Base-by-base conservation (phyloP, 2,113 vertebrate species). In the Coryphaenoides rupestris region DNA sequence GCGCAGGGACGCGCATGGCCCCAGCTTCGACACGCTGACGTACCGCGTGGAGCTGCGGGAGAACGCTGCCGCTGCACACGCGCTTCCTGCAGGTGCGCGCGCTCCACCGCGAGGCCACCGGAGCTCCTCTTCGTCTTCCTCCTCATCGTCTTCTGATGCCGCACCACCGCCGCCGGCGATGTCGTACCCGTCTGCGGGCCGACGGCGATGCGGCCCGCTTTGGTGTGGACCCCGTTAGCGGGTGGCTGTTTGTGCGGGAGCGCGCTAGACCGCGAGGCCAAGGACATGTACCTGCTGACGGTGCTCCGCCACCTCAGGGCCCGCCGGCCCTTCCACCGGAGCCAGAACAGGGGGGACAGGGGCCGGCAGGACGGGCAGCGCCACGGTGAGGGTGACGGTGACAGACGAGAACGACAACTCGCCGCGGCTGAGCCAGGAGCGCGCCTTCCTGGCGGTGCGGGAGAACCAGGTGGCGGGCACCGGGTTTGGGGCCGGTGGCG, bases 361-460 rank as follows among this genome's bases (percentile, higher is more conserved):
- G 0, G 65, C 86, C 0, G 83, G 86, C 0, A 89, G 93, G 45
- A 98, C 96, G 0, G 94, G 95, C 66, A 98, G 92, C 14, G 92
- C 94, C 74, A 93, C 94, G 0, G 91, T 99, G 15, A 87, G 94
- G 47, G 77, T 99, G 76, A 93, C 92, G 0, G 47, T 99, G 73
- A 97, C 95, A 0, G 96, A 95, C 0, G 95, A 98, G 86, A 98
- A 98, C 0, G 96, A 98, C 86, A 98, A 98, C 81, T 90, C 92
- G 1, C 97, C 97, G 0, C 86, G 93, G 47, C 90, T 98, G 70
- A 94, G 92, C 4, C 94, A 96, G 88, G 94, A 96, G 69, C 92
- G 95, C 3, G 95, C 95, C 33, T 99, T 99, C 89, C 89, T 99
- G 82, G 92, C 94, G 0, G 88, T 98, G 40, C 78, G 90, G 0